phyloP scores from a whole-genome alignment of 53 echinoderm and acorn worm species.

The Mesocentrotus franciscanus region DNA sequence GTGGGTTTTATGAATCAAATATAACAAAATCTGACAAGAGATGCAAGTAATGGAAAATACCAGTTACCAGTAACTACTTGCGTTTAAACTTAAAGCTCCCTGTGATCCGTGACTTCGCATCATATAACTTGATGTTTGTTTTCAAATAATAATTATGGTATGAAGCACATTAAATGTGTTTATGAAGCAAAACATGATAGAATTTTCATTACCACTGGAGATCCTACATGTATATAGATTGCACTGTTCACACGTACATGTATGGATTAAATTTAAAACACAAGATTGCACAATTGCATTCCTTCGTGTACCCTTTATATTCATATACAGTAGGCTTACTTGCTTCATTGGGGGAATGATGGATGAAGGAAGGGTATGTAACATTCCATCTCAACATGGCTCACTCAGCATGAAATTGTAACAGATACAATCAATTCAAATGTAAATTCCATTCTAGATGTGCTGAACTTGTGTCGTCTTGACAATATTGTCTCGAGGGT shows the following conservation, averaged over 20 bases:
- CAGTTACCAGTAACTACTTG: no score
- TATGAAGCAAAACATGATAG: background rate
- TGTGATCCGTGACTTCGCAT: no score
- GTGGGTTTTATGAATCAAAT: no score
- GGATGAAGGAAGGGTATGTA: background rate
- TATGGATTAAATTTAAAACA: background rate
- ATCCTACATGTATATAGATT: no score
- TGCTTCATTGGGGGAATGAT: background rate
- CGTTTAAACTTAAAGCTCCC: no score
- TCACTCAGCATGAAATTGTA: constrained; percentile 24
- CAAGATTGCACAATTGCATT: background rate
- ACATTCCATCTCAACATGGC: constrained; percentile 42
- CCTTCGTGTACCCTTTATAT: background rate
- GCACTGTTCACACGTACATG: background rate
- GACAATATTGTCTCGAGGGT: no score
- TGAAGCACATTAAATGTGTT: background rate
- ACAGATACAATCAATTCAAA: constrained; percentile 38
- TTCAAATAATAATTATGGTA: no score
- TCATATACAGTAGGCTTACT: background rate
- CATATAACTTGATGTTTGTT: no score
- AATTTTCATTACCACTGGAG: background rate
- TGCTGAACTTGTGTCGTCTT: background rate
- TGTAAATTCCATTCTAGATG: background rate
- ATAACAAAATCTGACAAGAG: no score
- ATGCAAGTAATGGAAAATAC: no score